A percentile compares a stretch with the other conserved stretches of the same genome.
phyloP scores from a whole-genome alignment of 2,888 invertebrate species.

The Reticulitermes lucifugus region DNA sequence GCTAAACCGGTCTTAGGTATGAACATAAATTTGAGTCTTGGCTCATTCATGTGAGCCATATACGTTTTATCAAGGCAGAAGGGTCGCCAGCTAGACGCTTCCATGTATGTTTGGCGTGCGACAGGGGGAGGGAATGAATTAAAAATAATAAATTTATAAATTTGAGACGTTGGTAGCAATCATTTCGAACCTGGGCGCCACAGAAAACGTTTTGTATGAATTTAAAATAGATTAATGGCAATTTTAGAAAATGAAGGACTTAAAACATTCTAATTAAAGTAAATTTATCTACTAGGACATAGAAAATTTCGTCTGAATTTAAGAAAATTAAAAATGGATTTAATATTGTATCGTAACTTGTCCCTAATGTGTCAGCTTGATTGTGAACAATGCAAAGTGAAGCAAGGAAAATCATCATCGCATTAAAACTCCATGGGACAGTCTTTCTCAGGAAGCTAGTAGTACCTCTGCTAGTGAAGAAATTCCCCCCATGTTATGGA shows the following conservation, averaged over 20 bases:
- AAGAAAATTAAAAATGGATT: background rate
- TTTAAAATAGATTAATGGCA: background rate
- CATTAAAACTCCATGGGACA: too few species aligned
- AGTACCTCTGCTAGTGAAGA: too few species aligned
- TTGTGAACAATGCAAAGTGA: too few species aligned
- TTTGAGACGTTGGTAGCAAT: background rate
- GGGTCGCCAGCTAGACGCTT: background rate
- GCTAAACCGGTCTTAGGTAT: background rate
- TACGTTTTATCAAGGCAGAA: background rate
- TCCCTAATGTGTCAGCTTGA: too few species aligned
- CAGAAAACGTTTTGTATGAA: background rate
- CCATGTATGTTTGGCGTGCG: background rate
- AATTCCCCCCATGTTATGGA: too few species aligned
- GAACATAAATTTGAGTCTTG: background rate
- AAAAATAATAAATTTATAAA: background rate
- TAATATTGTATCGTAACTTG: background rate
- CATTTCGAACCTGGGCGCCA: background rate
- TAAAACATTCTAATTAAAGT: background rate
- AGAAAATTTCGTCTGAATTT: background rate
- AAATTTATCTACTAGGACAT: background rate
- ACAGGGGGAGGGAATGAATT: background rate
- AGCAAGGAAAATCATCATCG: too few species aligned
- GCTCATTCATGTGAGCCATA: background rate
- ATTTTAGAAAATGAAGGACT: background rate
- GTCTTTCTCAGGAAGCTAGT: too few species aligned